phyloP scores from a whole-genome alignment of 2,797 vertebrate species.

The Rallus crepitans region DNA sequence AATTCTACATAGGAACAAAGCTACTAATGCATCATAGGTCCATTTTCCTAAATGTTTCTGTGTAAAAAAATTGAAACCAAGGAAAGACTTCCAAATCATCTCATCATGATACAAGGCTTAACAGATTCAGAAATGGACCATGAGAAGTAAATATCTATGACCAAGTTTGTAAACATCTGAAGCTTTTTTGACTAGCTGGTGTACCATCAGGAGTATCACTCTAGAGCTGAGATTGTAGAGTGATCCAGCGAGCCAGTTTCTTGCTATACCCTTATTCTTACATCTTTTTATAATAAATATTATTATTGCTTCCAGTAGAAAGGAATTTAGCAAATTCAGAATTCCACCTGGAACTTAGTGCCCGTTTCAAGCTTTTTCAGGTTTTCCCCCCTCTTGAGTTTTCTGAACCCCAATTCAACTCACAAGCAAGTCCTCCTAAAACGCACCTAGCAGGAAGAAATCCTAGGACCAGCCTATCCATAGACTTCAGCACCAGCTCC shows the following conservation, averaged over 20 bases:
- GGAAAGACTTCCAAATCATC: background rate
- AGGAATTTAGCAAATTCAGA: background rate
- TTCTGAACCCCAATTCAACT: background rate
- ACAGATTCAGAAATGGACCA: background rate
- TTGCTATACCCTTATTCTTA: background rate
- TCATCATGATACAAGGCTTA: background rate
- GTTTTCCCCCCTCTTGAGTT: background rate
- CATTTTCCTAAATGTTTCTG: background rate
- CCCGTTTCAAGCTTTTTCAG: background rate
- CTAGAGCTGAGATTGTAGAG: background rate
- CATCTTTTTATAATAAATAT: background rate
- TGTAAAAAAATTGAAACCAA: background rate
- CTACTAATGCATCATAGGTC: background rate
- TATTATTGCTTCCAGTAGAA: background rate
- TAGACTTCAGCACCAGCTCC: background rate
- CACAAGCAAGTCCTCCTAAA: background rate
- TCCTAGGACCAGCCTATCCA: background rate
- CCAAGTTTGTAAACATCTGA: background rate
- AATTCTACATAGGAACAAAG: background rate
- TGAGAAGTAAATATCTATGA: background rate
- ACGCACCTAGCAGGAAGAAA: background rate
- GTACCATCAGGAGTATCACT: background rate
- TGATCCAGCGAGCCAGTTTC: background rate
- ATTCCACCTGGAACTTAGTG: background rate
- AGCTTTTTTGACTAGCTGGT: background rate